A percentile compares a stretch with the other conserved stretches of the same genome.
phyloP scores from a whole-genome alignment of 2,113 vertebrate species.

The Sula dactylatra region DNA sequence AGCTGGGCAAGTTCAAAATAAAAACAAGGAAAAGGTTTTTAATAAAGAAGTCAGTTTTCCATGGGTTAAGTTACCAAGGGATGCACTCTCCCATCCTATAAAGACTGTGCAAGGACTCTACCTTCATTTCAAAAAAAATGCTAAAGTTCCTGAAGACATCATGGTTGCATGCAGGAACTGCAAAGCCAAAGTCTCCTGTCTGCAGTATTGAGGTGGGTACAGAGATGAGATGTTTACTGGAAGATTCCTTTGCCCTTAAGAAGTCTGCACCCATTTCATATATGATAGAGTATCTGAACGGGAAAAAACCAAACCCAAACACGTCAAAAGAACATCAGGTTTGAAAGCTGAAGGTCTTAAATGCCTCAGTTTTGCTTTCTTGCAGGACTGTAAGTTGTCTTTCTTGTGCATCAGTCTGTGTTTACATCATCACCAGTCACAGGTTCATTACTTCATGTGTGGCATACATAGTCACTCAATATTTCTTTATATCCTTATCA shows the following conservation, averaged over 20 bases:
- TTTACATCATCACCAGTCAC: not conserved
- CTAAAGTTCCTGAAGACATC: not conserved
- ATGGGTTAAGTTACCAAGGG: not conserved
- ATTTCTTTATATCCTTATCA: not conserved
- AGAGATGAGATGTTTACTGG: not conserved
- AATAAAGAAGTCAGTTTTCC: not conserved
- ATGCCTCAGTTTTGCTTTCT: not conserved
- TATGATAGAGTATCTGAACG: not conserved
- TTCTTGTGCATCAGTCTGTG: not conserved
- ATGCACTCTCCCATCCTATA: not conserved
- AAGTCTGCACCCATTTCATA: not conserved
- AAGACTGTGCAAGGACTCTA: not conserved
- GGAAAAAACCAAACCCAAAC: not conserved
- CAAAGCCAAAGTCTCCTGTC: not conserved
- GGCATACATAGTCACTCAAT: accelerated
- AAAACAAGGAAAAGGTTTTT: not conserved
- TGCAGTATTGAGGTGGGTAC: not conserved
- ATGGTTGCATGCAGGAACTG: not conserved
- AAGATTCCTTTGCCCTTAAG: not conserved
- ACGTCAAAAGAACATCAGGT: not conserved
- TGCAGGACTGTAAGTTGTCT: not conserved
- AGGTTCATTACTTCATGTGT: not conserved
- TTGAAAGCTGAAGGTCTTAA: not conserved
- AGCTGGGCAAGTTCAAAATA: not conserved
- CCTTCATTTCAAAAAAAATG: not conserved